Conservation (phyloP, 2,797 vertebrate genomes). For the Cossypha caffra region DNA sequence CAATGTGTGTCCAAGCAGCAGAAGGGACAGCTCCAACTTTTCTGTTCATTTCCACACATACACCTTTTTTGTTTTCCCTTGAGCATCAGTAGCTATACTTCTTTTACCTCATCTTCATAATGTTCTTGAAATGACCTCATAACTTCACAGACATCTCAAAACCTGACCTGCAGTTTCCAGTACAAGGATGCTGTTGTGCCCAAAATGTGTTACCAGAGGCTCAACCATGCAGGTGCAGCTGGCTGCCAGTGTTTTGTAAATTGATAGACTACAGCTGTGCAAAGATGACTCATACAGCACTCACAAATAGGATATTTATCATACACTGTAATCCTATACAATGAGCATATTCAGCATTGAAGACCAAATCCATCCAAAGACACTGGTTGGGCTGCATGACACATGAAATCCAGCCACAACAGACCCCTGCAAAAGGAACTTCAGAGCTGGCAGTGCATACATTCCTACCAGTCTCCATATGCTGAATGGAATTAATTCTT, state of each 20-base stretch:
- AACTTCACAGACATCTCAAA: neutral
- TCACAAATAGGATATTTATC: neutral
- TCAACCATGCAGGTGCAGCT: neutral
- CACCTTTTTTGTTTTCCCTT: neutral
- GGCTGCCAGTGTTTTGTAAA: neutral
- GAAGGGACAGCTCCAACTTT: neutral
- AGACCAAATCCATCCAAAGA: neutral
- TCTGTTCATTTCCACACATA: neutral
- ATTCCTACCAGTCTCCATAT: neutral
- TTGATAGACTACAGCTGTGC: neutral
- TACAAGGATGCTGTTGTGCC: neutral
- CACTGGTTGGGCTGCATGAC: rapidly evolving
- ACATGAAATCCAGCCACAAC: rapidly evolving
- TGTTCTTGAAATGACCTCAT: neutral
- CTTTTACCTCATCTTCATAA: neutral
- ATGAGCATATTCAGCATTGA: neutral
- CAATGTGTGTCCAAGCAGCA: neutral
- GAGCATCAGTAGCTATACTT: neutral
- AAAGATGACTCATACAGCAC: neutral
- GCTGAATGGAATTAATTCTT: neutral
- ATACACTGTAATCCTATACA: neutral
- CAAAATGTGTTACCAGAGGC: neutral
- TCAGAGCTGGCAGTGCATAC: rapidly evolving
- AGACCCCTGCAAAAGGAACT: neutral
- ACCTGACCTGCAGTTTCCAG: neutral